phyloP scores from a whole-genome alignment of 1,140 invertebrate genomes.

The Elysia chlorotica region DNA sequence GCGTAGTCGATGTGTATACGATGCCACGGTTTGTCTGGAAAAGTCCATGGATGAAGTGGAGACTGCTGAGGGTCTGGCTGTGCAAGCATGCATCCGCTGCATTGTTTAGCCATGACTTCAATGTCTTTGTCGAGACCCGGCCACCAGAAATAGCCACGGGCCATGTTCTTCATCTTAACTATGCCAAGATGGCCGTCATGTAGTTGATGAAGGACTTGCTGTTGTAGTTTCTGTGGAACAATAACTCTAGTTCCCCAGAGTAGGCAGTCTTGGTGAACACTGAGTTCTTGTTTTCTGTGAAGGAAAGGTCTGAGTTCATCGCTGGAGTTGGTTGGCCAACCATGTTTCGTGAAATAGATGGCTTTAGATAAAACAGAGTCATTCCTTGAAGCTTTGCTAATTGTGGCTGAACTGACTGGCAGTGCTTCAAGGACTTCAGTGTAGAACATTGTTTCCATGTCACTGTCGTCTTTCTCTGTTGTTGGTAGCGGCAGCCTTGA shows the following conservation, averaged over 20 bases:
- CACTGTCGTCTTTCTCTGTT: background rate
- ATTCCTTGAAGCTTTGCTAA: background rate
- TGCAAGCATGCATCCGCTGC: slow-evolving; percentile 54
- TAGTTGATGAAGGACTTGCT: slow-evolving; percentile 58
- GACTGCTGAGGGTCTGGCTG: slow-evolving; percentile 18
- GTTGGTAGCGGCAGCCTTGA: slow-evolving; percentile 26
- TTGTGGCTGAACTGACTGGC: background rate
- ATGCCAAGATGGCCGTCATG: slow-evolving; percentile 61
- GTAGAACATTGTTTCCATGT: slow-evolving; percentile 5
- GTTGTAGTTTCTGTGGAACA: slow-evolving; percentile 59
- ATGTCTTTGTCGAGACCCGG: slow-evolving; percentile 63
- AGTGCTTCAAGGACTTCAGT: background rate
- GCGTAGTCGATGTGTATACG: slow-evolving; percentile 39
- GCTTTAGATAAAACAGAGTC: slow-evolving; percentile 3
- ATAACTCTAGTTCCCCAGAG: slow-evolving; percentile 39
- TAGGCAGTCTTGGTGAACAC: slow-evolving; percentile 26
- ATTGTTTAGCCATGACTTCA: slow-evolving; percentile 56
- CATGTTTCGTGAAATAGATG: background rate
- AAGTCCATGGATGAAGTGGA: slow-evolving; percentile 33
- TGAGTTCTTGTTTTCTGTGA: slow-evolving; percentile 23
- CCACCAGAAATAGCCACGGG: slow-evolving; percentile 67
- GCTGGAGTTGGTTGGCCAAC: slow-evolving; percentile 1
- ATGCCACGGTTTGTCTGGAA: slow-evolving; percentile 23
- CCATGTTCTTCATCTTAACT: slow-evolving; percentile 57
- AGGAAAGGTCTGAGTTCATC: slow-evolving; percentile 24